Conservation (phyloP, 2,888 invertebrate species). For the Synergus umbraculus region DNA sequence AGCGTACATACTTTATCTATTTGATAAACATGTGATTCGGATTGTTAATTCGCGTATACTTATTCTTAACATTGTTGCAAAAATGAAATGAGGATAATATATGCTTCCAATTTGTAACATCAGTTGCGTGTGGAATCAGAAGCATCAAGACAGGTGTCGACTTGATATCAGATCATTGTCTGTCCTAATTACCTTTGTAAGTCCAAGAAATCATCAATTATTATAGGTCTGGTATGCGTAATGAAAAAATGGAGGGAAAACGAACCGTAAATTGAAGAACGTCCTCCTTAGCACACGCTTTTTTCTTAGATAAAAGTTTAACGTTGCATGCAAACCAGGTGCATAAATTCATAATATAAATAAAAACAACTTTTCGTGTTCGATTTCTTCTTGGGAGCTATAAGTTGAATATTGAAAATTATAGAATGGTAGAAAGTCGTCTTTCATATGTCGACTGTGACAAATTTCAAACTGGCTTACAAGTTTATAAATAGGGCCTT, state of each 20-base stretch:
- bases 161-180: conserved; percentile 60
- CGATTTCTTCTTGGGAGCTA: neutral
- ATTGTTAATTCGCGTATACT: neutral
- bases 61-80: too few relatives aligned
- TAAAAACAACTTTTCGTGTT: too few relatives aligned
- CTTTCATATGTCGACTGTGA: conserved; percentile 12
- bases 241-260: neutral
- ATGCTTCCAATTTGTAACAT: conserved; percentile 10
- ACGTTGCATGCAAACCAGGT: neutral
- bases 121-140: conserved; percentile 19
- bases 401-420: neutral
- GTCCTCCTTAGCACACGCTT: neutral
- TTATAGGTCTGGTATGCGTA: neutral
- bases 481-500: neutral
- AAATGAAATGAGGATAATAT: neutral
- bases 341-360: too few relatives aligned
- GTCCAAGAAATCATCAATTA: conserved; percentile 33
- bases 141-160: conserved; percentile 61
- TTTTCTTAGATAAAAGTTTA: neutral
- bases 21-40: neutral
- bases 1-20: neutral
- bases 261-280: conserved; percentile 31
- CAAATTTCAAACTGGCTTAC: conserved; percentile 1
- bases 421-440: neutral
- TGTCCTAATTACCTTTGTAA: conserved; percentile 63